A percentile compares a stretch with the other conserved stretches of the same genome.
Conservation (phyloP, 1,140 invertebrate genomes). For the Drosophila ohnishii region DNA sequence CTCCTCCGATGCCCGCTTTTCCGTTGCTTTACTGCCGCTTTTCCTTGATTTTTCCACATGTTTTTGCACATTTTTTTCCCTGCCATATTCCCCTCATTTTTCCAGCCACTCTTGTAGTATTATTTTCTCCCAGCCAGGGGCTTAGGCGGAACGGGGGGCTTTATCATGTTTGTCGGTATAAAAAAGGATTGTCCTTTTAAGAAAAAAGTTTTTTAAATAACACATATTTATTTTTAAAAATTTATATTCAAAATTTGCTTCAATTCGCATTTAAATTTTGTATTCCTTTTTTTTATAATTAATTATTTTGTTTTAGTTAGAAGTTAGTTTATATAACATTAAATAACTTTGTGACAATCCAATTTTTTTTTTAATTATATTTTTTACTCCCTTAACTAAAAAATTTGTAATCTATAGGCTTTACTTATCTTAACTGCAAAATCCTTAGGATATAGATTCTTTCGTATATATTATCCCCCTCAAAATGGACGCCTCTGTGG, state of each 20-base stretch:
- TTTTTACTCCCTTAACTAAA: too few relatives aligned
- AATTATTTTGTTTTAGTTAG: too few relatives aligned
- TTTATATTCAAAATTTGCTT: too few relatives aligned
- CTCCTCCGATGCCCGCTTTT: neutral
- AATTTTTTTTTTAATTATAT: too few relatives aligned
- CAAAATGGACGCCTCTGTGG: neutral
- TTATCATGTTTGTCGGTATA: too few relatives aligned
- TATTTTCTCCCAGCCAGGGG: constrained; percentile 14
- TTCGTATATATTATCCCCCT: too few relatives aligned
- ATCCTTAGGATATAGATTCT: neutral
- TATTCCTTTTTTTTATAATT: too few relatives aligned
- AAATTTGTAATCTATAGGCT: too few relatives aligned
- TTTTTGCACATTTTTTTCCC: constrained; percentile 30
- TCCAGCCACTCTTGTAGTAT: constrained; percentile 21
- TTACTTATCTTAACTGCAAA: neutral
- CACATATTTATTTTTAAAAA: too few relatives aligned
- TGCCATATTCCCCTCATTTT: constrained; percentile 29
- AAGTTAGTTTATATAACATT: too few relatives aligned
- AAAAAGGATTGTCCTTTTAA: neutral
- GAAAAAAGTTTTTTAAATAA: too few relatives aligned
- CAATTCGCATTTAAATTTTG: neutral
- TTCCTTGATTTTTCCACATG: constrained; percentile 20
- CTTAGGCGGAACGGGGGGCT: neutral
- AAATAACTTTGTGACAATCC: too few relatives aligned
- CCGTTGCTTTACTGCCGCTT: neutral